These are phyloP conservation scores for Mesoclemmys tuberculata DNA, from an alignment of 2,113 vertebrate genomes.

Conservation along the genomic window DNA sequence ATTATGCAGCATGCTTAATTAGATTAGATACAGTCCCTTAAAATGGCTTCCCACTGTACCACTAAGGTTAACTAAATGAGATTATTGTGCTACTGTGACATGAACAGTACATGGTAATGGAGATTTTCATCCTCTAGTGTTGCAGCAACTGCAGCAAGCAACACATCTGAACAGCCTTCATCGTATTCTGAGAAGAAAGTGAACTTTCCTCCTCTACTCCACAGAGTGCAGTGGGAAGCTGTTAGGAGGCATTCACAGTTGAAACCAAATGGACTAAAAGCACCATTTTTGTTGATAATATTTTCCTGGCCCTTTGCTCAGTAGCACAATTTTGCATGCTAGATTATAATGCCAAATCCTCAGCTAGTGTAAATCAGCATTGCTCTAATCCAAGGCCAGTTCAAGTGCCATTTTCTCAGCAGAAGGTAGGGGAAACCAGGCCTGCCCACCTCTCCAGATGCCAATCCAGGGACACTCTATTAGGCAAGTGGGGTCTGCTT, in stretches of 20 bases:
- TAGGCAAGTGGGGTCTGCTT: background rate
- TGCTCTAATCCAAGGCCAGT: background rate
- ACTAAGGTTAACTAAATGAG: background rate
- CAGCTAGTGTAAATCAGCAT: background rate
- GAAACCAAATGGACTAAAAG: accelerated
- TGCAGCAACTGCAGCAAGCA: background rate
- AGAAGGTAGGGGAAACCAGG: background rate
- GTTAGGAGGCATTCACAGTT: background rate
- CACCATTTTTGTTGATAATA: accelerated
- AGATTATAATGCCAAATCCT: accelerated
- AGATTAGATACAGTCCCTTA: background rate
- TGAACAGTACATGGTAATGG: accelerated
- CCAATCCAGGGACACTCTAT: background rate
- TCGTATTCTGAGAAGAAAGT: background rate
- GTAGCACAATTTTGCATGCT: accelerated
- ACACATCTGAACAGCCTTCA: accelerated
- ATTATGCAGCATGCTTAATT: background rate
- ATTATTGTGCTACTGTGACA: background rate
- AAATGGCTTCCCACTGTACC: background rate
- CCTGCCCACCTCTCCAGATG: background rate
- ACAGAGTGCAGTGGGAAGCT: accelerated
- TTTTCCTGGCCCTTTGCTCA: accelerated
- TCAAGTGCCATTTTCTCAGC: background rate
- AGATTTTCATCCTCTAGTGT: background rate
- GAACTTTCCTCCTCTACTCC: background rate